A percentile compares a stretch with the other conserved stretches of the same genome.
Evolutionary conservation across 1,140 invertebrate genomes (phyloP).

Genomic region (Agraylea sexmaculata): DNA sequence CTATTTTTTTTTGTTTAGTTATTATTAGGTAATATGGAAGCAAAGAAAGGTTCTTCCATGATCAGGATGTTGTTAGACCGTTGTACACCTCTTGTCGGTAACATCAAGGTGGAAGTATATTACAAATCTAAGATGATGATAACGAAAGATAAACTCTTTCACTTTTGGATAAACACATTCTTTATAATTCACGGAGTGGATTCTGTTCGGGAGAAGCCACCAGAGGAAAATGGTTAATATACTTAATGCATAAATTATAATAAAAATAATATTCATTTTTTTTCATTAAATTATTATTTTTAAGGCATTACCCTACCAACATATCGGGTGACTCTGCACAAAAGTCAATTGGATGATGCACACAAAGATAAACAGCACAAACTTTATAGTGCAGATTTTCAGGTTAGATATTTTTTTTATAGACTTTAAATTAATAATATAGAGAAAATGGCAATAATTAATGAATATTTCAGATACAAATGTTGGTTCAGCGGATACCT

Average conservation of each 20-base stretch:
- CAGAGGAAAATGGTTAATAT: slow-evolving; percentile 30
- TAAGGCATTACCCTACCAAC: slow-evolving; percentile 32
- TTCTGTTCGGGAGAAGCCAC: slow-evolving; percentile 30
- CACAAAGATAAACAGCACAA: slow-evolving; percentile 88
- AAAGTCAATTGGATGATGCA: slow-evolving; percentile 70
- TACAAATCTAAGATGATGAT: slow-evolving; percentile 71
- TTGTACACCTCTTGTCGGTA: slow-evolving; percentile 62
- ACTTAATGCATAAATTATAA: too few species aligned
- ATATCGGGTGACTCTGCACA: slow-evolving; percentile 35
- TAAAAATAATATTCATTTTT: too few species aligned
- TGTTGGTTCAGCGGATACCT: slow-evolving; percentile 35
- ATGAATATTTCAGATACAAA: slow-evolving; percentile 30
- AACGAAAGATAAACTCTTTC: slow-evolving; percentile 79
- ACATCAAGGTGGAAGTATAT: slow-evolving; percentile 84
- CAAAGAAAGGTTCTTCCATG: slow-evolving; percentile 19
- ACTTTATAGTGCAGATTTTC: slow-evolving; percentile 73
- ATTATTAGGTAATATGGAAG: slow-evolving; percentile 22
- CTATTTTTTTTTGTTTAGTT: not conserved
- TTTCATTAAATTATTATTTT: slow-evolving; percentile 10
- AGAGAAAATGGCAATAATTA: slow-evolving; percentile 9
- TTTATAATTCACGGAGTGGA: slow-evolving; percentile 61
- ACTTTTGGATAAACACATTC: slow-evolving; percentile 96
- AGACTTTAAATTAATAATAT: not conserved
- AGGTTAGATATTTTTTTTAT: slow-evolving; percentile 45
- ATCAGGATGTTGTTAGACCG: slow-evolving; percentile 40